These are phyloP conservation scores for Hemichromis elongatus DNA, from an alignment of 2,113 vertebrate genomes.

Conservation along the genomic window DNA sequence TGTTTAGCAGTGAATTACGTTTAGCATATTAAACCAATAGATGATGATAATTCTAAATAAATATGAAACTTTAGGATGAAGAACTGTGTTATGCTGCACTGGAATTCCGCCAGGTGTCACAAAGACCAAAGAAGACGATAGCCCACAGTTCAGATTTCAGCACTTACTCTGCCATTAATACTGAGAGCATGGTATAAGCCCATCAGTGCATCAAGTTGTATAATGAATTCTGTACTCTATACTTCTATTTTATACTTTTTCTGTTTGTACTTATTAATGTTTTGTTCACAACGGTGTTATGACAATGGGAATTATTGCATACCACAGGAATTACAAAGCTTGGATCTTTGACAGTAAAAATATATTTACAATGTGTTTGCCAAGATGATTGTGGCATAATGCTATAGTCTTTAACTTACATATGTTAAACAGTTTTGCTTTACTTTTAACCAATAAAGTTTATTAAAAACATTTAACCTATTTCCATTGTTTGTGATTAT, in stretches of 20 bases:
- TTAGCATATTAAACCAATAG: background rate
- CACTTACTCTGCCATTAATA: background rate
- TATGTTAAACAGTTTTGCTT: rapidly evolving
- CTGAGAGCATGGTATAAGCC: background rate
- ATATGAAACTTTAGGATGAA: background rate
- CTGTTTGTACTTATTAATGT: background rate
- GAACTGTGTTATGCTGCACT: background rate
- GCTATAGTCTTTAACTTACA: background rate
- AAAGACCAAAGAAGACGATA: background rate
- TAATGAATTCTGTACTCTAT: background rate
- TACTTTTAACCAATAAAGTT: no score
- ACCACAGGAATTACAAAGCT: background rate
- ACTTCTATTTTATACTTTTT: background rate
- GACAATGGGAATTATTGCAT: background rate
- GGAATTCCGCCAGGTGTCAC: background rate
- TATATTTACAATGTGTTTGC: background rate
- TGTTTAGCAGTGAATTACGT: background rate
- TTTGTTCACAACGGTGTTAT: background rate
- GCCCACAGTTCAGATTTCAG: background rate
- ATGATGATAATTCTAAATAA: background rate
- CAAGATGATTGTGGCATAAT: background rate
- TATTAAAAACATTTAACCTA: background rate
- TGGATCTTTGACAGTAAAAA: background rate
- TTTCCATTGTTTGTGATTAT: background rate
- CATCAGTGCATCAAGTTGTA: background rate